These are phyloP conservation scores for Porites australiensis DNA, from an alignment of 64 coral and sea anemone genomes.

Conservation along the genomic window DNA sequence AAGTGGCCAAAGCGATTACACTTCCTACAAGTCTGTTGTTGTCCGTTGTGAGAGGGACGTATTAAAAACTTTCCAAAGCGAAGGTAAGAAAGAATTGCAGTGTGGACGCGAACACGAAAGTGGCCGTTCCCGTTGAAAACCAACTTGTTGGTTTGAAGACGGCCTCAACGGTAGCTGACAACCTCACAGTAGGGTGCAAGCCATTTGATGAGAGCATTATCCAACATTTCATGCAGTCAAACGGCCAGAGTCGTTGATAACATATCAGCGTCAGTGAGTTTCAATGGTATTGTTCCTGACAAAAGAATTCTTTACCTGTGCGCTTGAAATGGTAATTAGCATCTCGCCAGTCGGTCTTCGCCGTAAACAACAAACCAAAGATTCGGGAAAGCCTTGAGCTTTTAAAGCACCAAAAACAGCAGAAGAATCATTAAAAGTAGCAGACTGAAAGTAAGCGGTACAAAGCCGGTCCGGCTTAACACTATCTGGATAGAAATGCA, in stretches of 20 bases:
- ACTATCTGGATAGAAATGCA: no score
- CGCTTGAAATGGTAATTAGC: background rate
- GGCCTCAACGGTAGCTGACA: background rate
- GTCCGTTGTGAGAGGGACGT: background rate
- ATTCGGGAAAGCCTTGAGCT: no score
- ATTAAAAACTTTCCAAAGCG: background rate
- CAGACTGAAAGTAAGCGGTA: no score
- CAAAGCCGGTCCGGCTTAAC: no score
- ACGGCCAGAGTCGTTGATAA: background rate
- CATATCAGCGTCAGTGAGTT: no score
- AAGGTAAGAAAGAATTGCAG: background rate
- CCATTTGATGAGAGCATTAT: background rate
- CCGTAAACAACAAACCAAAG: no score
- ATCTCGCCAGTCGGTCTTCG: no score
- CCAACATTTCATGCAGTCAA: background rate
- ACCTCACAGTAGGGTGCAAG: background rate
- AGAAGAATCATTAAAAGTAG: no score
- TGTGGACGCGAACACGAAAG: no score
- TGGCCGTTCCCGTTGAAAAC: background rate
- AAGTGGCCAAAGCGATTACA: background rate
- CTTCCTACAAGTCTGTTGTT: background rate
- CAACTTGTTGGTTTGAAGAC: rapidly evolving
- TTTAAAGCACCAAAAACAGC: no score
- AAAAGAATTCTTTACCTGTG: no score
- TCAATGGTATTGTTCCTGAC: no score